phyloP scores from a whole-genome alignment of 2,113 vertebrate genomes.

The Oryctolagus cuniculus region DNA sequence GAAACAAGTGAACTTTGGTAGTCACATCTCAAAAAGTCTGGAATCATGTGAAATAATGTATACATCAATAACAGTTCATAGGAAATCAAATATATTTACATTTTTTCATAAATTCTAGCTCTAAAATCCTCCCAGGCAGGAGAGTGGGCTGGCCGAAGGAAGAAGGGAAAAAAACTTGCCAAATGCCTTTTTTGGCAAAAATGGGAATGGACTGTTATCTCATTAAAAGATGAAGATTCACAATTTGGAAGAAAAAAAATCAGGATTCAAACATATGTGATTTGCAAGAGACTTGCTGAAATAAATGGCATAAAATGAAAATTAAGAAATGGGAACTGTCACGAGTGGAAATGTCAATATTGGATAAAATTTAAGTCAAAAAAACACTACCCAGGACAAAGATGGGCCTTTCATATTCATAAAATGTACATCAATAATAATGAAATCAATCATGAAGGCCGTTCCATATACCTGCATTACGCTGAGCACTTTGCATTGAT shows the following conservation, averaged over 20 bases:
- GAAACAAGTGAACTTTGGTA: neutral
- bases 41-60: constrained; percentile 1
- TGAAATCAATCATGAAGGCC: neutral
- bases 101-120: constrained; percentile 43
- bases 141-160: neutral
- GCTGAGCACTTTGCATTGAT: neutral
- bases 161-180: neutral
- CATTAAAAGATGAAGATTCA: constrained; percentile 57
- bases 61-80: neutral
- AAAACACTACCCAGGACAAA: constrained; percentile 26
- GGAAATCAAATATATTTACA: neutral
- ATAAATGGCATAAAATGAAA: constrained; percentile 57
- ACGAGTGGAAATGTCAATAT: neutral
- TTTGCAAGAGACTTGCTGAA: constrained; percentile 25
- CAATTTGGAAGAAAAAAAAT: constrained; percentile 21
- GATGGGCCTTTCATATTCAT: neutral
- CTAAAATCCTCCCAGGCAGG: constrained; percentile 30
- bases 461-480: neutral
- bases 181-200: constrained; percentile 12
- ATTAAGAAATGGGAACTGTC: constrained; percentile 26
- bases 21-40: neutral
- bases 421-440: neutral
- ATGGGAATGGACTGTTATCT: neutral
- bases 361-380: constrained; percentile 8
- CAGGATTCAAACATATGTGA: constrained; percentile 36